A percentile compares a stretch with the other conserved stretches of the same genome.
Evolutionary conservation across 1,140 invertebrate species (phyloP).

Genomic region (Eupeodes corollae): DNA sequence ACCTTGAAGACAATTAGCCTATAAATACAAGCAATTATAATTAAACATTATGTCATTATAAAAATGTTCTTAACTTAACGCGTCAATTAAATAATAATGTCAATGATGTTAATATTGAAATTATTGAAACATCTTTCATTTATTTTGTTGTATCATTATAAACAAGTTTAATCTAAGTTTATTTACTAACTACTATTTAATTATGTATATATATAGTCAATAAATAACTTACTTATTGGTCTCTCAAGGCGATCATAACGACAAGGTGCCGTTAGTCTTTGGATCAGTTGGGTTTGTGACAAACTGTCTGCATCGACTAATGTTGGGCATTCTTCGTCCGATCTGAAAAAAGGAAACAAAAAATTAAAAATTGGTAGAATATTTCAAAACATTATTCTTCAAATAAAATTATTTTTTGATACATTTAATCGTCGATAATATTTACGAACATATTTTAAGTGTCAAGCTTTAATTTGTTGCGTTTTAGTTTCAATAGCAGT

Average conservation of each 20-base stretch:
- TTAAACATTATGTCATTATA: too few species aligned
- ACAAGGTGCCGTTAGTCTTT: slow-evolving; percentile 56
- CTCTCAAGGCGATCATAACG: slow-evolving; percentile 61
- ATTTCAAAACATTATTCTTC: too few species aligned
- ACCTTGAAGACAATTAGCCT: too few species aligned
- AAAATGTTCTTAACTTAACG: background rate
- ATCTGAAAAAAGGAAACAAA: slow-evolving; percentile 1
- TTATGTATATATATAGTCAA: background rate
- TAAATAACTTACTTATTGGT: slow-evolving; percentile 43
- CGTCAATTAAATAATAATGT: background rate
- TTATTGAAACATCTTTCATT: background rate
- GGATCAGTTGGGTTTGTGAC: slow-evolving; percentile 60
- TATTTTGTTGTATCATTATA: slow-evolving; percentile 2
- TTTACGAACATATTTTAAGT: too few species aligned
- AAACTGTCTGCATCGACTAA: slow-evolving; percentile 44
- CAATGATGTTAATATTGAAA: background rate
- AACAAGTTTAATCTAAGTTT: background rate
- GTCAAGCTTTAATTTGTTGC: too few species aligned
- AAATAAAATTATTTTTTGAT: too few species aligned
- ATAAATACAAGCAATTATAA: too few species aligned
- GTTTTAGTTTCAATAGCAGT: too few species aligned
- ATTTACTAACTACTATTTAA: background rate
- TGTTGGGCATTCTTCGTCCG: slow-evolving; percentile 41
- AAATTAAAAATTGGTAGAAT: too few species aligned
- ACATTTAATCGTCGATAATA: too few species aligned